Evolutionary conservation across 2,113 vertebrate genomes (phyloP), one percentile per base, ranked within the genome.

Genomic region (Ardeotis arabs): DNA sequence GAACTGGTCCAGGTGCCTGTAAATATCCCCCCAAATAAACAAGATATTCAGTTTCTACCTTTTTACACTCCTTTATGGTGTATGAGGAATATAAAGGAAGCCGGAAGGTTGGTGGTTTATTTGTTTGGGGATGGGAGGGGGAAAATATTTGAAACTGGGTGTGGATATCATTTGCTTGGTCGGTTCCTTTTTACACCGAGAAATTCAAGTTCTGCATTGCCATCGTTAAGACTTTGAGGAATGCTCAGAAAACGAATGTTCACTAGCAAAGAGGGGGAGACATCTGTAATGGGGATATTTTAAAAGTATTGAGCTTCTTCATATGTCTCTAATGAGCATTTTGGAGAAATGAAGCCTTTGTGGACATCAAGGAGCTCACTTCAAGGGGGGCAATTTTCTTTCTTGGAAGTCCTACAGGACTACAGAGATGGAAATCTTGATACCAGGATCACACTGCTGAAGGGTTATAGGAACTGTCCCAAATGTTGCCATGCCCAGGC

Each of bases 321-420:
- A 27, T 49, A n/a, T 33, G 8, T 27, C 23, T 81, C 52, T 66
- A 45, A 66, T 27, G 11, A 68, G 35, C 33, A n/a, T 73, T 37
- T 27, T 50, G 17, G 31, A 74, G 52, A 28, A 7, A 35, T 6
- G 13, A 58, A 49, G n/a, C 17, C n/a, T 74, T n/a, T 0, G 0
- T 41, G n/a, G 44, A 45, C n/a, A 16, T 74, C 19, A 23, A 68
- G 10, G 11, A 35, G 10, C 49, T 72, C 55, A 63, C 31, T 14
- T 89, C 29, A 68, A 25, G 1, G 6, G 12, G 19, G 21, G 11
- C 8, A 81, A 24, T 5, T 27, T 7, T 37, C 39, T 66, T 83
- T 53, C 73, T 69, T 4, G 7, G 7, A 84, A 85, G 52, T 64
- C 53, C 37, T 66, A 17, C 14, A 62, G 18, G 41, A 44, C 41